Evolutionary conservation across 2,888 invertebrate species (phyloP), one percentile per base, ranked within the genome.

Genomic region (Monopis laevigella): DNA sequence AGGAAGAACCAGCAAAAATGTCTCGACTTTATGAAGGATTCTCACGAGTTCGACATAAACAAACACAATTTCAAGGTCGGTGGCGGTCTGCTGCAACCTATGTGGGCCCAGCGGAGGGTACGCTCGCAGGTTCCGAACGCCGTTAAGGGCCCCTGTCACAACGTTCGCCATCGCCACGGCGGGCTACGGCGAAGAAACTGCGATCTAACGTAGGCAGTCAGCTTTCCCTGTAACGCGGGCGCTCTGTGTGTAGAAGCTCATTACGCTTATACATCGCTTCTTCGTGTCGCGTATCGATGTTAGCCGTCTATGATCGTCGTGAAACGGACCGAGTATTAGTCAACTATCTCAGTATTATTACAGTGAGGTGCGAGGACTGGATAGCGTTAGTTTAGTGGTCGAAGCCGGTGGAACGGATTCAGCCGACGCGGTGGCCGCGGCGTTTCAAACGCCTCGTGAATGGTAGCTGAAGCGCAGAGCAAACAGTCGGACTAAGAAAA

Each of bases 1-100:
- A 58, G 65, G 51, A 59, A 65, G 53, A 73, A 73, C 24, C 68
- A 70, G 46, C 80, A 82, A 65, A 82, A 82, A 59, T 86, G 86
- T 63, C 78, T 83, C 67, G 84, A 83, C 51, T 86, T 87, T 72
- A 77, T 86, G 67, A 86, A 85, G 69, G 75, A 81, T 57, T 83
- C 84, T 54, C 78, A 83, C 59, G 82, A 81, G 58, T 85, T 85
- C 74, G 82, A 84, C 64, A 84, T 87, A 59, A 72, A 69, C 64
- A 69, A 75, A 53, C 87, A 87, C 82, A 87, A 87, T 69, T 67
- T 56, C 48, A 60, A 77, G 56, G 69, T 39, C 39, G 82, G 81
- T 53, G 77, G 80, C 51, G 56, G 53, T 48, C 59, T 54, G 54
- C 51, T 48, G 50, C 48, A 45, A 34, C 48, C 46, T 11, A 35